These are phyloP conservation scores for Nomada goodeniana DNA, from an alignment of 2,888 invertebrate genomes.

Conservation along the genomic window DNA sequence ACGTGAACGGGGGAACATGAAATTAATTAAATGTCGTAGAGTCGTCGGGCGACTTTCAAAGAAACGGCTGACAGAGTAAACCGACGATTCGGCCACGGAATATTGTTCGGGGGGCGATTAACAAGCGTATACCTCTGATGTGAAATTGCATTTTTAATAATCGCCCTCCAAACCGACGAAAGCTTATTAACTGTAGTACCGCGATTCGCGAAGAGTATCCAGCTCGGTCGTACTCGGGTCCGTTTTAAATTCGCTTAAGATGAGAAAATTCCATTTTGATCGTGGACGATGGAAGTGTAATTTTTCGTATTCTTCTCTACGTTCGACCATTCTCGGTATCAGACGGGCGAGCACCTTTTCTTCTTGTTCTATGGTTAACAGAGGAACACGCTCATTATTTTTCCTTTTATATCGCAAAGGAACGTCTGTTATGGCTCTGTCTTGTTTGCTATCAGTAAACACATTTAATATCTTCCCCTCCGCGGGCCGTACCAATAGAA, in stretches of 20 bases:
- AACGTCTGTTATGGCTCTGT: not conserved
- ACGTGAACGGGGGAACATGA: conserved; percentile 9
- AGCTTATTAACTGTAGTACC: conserved; percentile 16
- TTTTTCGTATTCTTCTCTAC: conserved; percentile 5
- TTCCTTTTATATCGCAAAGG: conserved; percentile 1
- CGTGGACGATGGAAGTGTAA: conserved; percentile 11
- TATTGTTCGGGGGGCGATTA: conserved; percentile 21
- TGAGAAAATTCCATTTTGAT: conserved; percentile 32
- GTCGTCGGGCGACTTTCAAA: conserved; percentile 9
- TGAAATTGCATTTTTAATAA: conserved; percentile 48
- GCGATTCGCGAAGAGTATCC: conserved; percentile 23
- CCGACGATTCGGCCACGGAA: conserved; percentile 3
- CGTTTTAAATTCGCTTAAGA: conserved; percentile 32
- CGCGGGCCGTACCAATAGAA: not conserved
- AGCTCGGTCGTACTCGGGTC: not conserved
- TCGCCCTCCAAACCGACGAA: conserved; percentile 10
- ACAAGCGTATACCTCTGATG: conserved; percentile 22
- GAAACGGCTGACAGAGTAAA: conserved; percentile 24
- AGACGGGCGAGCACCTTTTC: not conserved
- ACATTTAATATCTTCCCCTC: conserved; percentile 9
- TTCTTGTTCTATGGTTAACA: not conserved
- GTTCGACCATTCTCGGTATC: not conserved
- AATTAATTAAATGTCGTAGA: conserved; percentile 37
- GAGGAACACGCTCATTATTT: conserved; percentile 17
- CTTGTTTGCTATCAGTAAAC: conserved; percentile 14